Conservation (phyloP, 2,888 invertebrate genomes). For the Villa cingulata region DNA sequence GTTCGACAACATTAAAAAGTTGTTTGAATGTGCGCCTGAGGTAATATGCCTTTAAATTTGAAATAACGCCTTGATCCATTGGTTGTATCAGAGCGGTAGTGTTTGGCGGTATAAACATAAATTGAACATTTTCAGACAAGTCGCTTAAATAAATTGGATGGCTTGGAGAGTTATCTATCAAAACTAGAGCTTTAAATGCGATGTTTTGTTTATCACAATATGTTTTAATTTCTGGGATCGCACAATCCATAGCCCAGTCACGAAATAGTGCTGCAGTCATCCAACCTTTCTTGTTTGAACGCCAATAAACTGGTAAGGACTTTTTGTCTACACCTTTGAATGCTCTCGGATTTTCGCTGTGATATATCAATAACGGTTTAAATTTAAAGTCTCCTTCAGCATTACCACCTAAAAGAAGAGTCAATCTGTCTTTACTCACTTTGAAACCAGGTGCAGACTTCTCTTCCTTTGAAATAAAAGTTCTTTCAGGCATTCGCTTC, state of each 20-base stretch:
- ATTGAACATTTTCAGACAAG: not conserved
- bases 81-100: conserved; percentile 6
- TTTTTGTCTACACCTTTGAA: not conserved
- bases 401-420: not conserved
- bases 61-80: conserved; percentile 2
- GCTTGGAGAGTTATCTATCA: conserved; percentile 6
- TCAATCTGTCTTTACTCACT: not conserved
- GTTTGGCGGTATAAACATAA: conserved; percentile 5
- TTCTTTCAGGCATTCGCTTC: conserved; percentile 8
- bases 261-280: conserved; percentile 1
- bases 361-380: not conserved
- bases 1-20: no score
- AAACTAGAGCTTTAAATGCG: not conserved
- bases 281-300: conserved; percentile 2
- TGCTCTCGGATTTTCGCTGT: not conserved
- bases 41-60: no score
- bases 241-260: conserved; percentile 6
- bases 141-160: conserved; percentile 4
- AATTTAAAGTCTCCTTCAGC: conserved; percentile 1
- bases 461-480: conserved; percentile 2
- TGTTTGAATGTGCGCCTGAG: not conserved
- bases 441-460: not conserved
- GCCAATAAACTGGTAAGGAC: conserved; percentile 1
- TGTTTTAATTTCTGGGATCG: conserved; percentile 1
- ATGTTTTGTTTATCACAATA: conserved; percentile 5